These are phyloP conservation scores for Streblospio benedicti DNA, from an alignment of 1,140 invertebrate genomes.

Conservation along the genomic window DNA sequence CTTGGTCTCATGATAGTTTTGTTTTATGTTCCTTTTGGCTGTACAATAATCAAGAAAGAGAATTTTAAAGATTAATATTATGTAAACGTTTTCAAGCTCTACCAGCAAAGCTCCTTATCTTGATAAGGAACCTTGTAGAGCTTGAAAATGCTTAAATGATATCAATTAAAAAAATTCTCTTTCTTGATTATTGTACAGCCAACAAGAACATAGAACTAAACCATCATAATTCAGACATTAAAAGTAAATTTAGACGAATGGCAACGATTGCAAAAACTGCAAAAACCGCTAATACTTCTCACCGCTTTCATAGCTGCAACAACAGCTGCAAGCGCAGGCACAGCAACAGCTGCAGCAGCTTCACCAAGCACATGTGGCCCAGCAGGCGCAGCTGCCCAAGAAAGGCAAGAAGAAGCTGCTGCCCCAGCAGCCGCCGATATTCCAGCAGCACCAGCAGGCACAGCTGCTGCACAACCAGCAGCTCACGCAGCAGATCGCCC, in stretches of 20 bases:
- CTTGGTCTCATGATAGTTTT: too few relatives aligned
- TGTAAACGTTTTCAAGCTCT: too few relatives aligned
- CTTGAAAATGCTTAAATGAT: too few relatives aligned
- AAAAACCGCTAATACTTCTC: background rate
- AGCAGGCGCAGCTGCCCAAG: background rate
- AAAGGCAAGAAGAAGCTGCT: conserved; percentile 6
- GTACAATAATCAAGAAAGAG: too few relatives aligned
- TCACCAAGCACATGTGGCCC: conserved; percentile 26
- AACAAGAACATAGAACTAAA: too few relatives aligned
- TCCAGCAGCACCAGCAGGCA: conserved; percentile 30
- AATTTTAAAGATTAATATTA: too few relatives aligned
- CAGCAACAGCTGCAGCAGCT: conserved; percentile 36
- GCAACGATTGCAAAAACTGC: background rate
- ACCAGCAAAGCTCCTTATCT: too few relatives aligned
- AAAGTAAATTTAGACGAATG: background rate
- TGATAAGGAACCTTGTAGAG: too few relatives aligned
- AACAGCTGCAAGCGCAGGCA: conserved; percentile 17
- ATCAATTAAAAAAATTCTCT: too few relatives aligned
- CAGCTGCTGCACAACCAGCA: conserved; percentile 8
- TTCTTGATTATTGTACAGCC: too few relatives aligned
- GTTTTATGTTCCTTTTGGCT: too few relatives aligned
- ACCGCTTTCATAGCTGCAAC: conserved; percentile 10
- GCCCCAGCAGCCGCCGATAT: conserved; percentile 23
- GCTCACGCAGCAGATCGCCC: conserved; percentile 19
- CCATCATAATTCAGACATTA: too few relatives aligned